phyloP scores from a whole-genome alignment of 1,140 invertebrate species.

The Argopecten irradians region DNA sequence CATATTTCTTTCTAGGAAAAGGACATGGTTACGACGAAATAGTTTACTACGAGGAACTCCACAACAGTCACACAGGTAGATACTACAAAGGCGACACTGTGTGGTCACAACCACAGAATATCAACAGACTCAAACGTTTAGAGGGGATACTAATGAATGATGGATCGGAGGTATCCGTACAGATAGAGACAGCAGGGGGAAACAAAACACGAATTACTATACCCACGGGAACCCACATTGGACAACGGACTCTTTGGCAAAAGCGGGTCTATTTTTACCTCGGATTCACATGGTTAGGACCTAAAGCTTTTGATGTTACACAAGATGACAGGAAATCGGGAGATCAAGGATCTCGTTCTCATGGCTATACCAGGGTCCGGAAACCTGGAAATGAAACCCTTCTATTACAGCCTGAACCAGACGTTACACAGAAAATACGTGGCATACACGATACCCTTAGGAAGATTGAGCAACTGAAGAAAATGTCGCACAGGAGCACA shows the following conservation, averaged over 20 bases:
- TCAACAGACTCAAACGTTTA: conserved; percentile 39
- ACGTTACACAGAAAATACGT: not conserved
- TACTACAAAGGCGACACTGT: conserved; percentile 39
- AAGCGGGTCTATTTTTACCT: conserved; percentile 55
- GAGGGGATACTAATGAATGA: conserved; percentile 49
- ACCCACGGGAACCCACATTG: conserved; percentile 42
- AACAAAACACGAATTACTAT: conserved; percentile 36
- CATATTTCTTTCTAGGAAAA: conserved; percentile 54
- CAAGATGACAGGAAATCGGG: not conserved
- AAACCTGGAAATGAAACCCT: not conserved
- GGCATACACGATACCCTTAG: not conserved
- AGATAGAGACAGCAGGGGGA: conserved; percentile 1
- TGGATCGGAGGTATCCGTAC: conserved; percentile 43
- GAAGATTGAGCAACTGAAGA: not conserved
- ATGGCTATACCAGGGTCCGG: not conserved
- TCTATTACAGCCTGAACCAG: not conserved
- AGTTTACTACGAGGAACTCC: conserved; percentile 46
- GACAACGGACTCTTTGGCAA: conserved; percentile 46
- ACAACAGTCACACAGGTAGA: conserved; percentile 1
- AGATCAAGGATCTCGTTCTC: not conserved
- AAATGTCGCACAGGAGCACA: not conserved
- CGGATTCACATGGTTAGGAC: conserved; percentile 54
- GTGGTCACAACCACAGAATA: conserved; percentile 35
- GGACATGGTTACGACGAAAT: conserved; percentile 30
- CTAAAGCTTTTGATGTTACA: conserved; percentile 54